Percentiles rank a stretch among this genome's conserved stretches.
Evolutionary conservation across 2,888 invertebrate species (phyloP).

Genomic region (Rhagonycha lutea): DNA sequence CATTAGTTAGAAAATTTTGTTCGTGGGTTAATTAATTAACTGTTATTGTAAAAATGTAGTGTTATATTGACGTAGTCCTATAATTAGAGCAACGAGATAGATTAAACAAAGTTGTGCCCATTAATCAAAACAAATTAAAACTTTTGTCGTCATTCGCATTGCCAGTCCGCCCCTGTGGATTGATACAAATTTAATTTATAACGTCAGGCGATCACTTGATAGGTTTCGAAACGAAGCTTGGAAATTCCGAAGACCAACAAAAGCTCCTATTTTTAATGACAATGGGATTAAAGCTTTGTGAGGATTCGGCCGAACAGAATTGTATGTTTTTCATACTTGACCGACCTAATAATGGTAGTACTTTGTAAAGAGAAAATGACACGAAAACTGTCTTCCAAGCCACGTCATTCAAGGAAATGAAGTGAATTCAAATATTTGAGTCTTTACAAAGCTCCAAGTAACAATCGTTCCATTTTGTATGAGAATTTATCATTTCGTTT

Average conservation of each 20-base stretch:
- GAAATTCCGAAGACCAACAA: conserved; percentile 19
- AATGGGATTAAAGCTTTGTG: conserved; percentile 20
- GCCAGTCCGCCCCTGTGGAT: neutral
- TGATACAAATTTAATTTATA: neutral
- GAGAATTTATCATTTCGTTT: neutral
- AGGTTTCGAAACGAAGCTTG: conserved; percentile 21
- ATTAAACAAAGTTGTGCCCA: too few species aligned
- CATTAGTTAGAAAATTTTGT: too few species aligned
- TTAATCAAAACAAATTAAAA: too few species aligned
- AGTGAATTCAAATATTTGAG: neutral
- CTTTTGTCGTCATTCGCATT: too few species aligned
- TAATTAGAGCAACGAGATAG: too few species aligned
- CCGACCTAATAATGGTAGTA: conserved; percentile 20
- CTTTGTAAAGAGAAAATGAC: conserved; percentile 21
- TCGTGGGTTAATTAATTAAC: too few species aligned
- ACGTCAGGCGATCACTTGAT: neutral
- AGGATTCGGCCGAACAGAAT: conserved; percentile 11
- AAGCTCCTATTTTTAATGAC: conserved; percentile 19
- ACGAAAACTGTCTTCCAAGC: conserved; percentile 29
- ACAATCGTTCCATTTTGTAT: neutral
- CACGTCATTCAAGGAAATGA: conserved; percentile 28
- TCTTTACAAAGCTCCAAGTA: neutral
- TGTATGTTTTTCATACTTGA: conserved; percentile 10
- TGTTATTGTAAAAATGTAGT: too few species aligned
- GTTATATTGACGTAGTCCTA: too few species aligned